Base-by-base conservation (phyloP, 2,113 vertebrate species). In the Hippoglossus stenolepis region DNA sequence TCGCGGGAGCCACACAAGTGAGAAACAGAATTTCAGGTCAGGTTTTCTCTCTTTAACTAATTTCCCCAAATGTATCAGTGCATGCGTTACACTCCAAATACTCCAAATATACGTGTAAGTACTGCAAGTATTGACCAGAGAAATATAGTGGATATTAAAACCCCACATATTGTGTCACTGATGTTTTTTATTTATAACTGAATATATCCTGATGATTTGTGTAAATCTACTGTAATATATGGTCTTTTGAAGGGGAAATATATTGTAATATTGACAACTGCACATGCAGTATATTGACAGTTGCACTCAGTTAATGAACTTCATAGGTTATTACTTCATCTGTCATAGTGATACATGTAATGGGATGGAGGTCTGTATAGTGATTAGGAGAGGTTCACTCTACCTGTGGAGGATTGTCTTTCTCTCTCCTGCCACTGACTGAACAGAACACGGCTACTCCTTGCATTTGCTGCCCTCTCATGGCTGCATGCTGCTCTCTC, bases 401-500 rank as follows among this genome's bases (percentile, higher is more conserved):
- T 21, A 78, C 70, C 70, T 75, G 54, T 68, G 38, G 45, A 75
- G n/a, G 20, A 13, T 47, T 59, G 26, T 11, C 21, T 6, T 4
- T 69, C 12, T 63, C 23, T 3, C 51, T 47, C 21, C 57, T 54
- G 58, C 1, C 63, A 23, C 18, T 14, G 21, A 64, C 18, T 9
- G 20, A 75, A 64, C 62, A 64, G 63, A 61, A 15, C 21, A 5
- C 1, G 20, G 66, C 67, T 62, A 62, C 23, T 65, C 68, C 90
- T 75, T 81, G 87, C 73, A 40, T 87, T 65, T 92, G 79, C 92
- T 93, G 92, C 92, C 91, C 85, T 86, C 92, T 92, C 71, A 73
- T 87, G 92, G 91, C 68, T 66, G 71, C 13, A 2, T 31, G 51
- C 51, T 54, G 51, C 51, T 54, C 51, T 54, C 7, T 54, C 51